phyloP scores from a whole-genome alignment of 2,888 invertebrate genomes.

The Aethes cnicana region DNA sequence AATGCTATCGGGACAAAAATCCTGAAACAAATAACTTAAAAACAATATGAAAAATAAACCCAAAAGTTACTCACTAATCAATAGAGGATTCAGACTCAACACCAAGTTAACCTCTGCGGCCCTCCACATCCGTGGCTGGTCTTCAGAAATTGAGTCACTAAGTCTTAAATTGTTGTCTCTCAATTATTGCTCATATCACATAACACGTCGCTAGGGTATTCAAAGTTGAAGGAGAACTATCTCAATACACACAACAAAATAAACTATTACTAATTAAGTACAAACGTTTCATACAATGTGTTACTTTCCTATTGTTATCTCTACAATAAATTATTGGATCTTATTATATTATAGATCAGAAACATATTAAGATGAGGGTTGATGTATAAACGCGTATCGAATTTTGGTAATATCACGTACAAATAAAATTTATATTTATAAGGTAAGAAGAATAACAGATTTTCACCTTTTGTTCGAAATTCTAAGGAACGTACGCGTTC shows the following conservation, averaged over 20 bases:
- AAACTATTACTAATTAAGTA: slow-evolving; percentile 80
- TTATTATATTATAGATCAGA: slow-evolving; percentile 67
- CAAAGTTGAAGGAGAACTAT: slow-evolving; percentile 62
- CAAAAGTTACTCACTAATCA: slow-evolving; percentile 81
- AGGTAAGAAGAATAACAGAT: too few relatives aligned
- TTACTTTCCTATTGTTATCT: slow-evolving; percentile 49
- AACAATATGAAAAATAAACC: slow-evolving; percentile 81
- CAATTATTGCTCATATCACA: slow-evolving; percentile 81
- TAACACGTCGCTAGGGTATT: slow-evolving; percentile 65
- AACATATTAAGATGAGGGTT: slow-evolving; percentile 38
- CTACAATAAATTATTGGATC: slow-evolving; percentile 46
- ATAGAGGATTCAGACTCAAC: slow-evolving; percentile 78
- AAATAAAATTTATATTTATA: slow-evolving; percentile 10
- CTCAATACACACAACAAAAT: slow-evolving; percentile 73
- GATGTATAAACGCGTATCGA: slow-evolving; percentile 9
- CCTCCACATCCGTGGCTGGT: slow-evolving; percentile 42
- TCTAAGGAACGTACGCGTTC: slow-evolving; percentile 2
- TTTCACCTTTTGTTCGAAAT: slow-evolving; percentile 31
- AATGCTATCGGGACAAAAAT: slow-evolving; percentile 83
- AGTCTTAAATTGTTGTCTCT: slow-evolving; percentile 66
- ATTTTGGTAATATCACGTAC: slow-evolving; percentile 10
- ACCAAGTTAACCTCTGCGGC: slow-evolving; percentile 61
- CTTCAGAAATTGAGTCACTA: slow-evolving; percentile 57
- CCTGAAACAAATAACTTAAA: slow-evolving; percentile 82
- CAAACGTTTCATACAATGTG: slow-evolving; percentile 59